Evolutionary conservation across 2,113 vertebrate genomes (phyloP), one percentile per base, ranked within the genome.

Genomic region (Scartelaos histophorus): DNA sequence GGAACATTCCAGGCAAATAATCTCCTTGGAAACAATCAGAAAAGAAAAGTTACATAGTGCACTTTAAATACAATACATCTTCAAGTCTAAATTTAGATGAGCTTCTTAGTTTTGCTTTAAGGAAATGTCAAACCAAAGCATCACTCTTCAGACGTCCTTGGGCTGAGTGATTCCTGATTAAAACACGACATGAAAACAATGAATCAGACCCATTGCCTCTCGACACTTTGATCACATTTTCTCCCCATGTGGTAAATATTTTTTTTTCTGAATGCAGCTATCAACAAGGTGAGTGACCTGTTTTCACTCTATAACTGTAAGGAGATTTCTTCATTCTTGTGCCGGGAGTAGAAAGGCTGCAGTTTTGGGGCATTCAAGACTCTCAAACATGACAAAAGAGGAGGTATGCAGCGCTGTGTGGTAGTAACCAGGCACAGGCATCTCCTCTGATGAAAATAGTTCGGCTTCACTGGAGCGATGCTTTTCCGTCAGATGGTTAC

Each of bases 391-490:
- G 78, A 79, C 83, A 87, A 78, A 83, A 73, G 38, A 67, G 54
- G 49, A 17, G 78, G 51, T 57, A 66, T 46, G 53, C 56, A 25
- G 22, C 7, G 25, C 25, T 58, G 56, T 25, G 51, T 21, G 74
- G 54, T 58, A 76, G 69, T 56, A 90, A 90, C 81, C 75, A 86
- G 79, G 87, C 71, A 64, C 64, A 2, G 73, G 71, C 70, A 73
- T 81, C 75, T 72, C 71, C 57, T 54, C 47, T 73, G 69, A 82
- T 81, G 70, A 75, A 85, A 81, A 82, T 70, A 79, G 87, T 88
- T 85, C 72, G 64, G 84, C 79, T 90, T 86, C 88, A 80, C 35
- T 71, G 78, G 82, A 90, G 82, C 78, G n/a, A 79, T 85, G 84
- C 73, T 74, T 80, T n/a, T 76, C 70, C 58, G 82, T 74, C 78